Conservation (phyloP, 2,888 invertebrate species). For the Rotaria sp. region DNA sequence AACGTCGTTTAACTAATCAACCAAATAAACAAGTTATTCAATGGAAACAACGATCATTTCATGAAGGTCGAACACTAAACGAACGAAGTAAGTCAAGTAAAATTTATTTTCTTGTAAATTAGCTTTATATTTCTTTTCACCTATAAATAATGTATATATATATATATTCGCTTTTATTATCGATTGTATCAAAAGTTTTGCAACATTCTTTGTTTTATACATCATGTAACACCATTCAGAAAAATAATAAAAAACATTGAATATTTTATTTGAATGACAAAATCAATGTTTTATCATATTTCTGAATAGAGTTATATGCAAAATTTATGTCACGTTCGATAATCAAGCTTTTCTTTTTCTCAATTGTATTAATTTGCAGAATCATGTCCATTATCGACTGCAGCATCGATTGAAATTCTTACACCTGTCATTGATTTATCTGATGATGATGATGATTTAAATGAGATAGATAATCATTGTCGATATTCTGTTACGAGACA, state of each 20-base stretch:
- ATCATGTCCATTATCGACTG: neutral
- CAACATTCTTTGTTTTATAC: too few species aligned
- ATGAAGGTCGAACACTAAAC: neutral
- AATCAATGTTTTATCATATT: too few species aligned
- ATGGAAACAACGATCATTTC: slow-evolving; percentile 17
- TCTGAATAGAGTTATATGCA: too few species aligned
- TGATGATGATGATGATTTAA: neutral
- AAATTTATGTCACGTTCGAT: neutral
- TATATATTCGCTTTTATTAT: too few species aligned
- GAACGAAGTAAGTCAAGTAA: neutral
- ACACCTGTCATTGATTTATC: neutral
- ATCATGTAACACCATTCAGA: too few species aligned
- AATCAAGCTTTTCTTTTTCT: neutral
- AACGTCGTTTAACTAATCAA: neutral
- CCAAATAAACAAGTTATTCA: neutral
- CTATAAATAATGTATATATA: too few species aligned
- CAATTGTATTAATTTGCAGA: neutral
- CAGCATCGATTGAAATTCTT: neutral
- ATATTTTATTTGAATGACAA: too few species aligned
- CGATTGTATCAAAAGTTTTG: too few species aligned
- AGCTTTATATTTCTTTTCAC: too few species aligned
- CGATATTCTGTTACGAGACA: neutral
- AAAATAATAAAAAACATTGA: too few species aligned
- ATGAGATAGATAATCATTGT: neutral
- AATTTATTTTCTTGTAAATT: too few species aligned